phyloP scores from a whole-genome alignment of 2,113 vertebrate genomes.

The Spheniscus mendiculus region DNA sequence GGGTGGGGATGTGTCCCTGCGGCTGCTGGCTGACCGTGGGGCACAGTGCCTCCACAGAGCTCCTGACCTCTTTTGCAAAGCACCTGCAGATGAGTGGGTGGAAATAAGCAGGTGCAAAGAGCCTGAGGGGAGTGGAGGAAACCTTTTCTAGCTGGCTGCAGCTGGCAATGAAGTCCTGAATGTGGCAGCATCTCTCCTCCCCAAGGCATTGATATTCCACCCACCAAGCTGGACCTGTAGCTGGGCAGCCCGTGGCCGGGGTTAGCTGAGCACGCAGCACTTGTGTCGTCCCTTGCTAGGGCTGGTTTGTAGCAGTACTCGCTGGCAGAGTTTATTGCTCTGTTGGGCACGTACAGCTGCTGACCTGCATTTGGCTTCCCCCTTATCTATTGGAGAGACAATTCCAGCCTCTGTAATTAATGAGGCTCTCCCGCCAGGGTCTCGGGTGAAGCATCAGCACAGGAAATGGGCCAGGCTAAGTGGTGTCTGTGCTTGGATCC shows the following conservation, averaged over 20 bases:
- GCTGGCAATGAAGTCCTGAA: not conserved
- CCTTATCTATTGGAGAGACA: not conserved
- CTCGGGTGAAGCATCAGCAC: not conserved
- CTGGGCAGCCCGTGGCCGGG: not conserved
- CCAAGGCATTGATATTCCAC: not conserved
- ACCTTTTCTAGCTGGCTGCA: not conserved
- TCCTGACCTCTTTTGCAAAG: not conserved
- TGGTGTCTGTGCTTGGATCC: not conserved
- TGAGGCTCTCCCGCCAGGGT: not conserved
- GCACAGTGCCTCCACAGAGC: not conserved
- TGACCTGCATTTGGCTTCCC: not conserved
- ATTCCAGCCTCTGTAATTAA: conserved; percentile 49
- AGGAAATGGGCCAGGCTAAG: conserved; percentile 20
- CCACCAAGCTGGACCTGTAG: too few species aligned
- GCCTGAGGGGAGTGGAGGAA: not conserved
- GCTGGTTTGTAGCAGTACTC: not conserved
- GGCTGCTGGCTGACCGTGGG: not conserved
- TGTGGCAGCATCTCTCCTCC: not conserved
- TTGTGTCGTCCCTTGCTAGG: not conserved
- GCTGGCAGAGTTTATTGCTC: not conserved
- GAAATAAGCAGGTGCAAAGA: not conserved
- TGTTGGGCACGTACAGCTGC: not conserved
- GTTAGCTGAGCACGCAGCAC: not conserved
- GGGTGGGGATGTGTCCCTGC: not conserved
- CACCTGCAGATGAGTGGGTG: not conserved